phyloP scores from a whole-genome alignment of 2,113 vertebrate species.

The Brevimyrus niger region DNA sequence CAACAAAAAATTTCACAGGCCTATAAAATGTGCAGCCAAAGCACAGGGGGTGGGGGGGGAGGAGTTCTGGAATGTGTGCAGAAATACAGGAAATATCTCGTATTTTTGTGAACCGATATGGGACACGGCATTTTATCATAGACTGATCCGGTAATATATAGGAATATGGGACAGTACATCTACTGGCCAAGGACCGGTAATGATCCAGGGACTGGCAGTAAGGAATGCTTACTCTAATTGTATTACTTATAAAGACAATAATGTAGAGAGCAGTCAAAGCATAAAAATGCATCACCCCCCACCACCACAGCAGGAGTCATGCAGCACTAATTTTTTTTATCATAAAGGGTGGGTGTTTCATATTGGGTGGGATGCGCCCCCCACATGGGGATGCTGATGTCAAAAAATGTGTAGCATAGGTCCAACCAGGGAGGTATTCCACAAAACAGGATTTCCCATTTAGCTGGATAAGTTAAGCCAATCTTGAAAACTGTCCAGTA shows the following conservation, averaged over 20 bases:
- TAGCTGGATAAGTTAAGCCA: background rate
- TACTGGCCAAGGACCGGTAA: background rate
- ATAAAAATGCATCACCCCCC: background rate
- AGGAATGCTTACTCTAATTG: background rate
- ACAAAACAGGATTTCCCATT: background rate
- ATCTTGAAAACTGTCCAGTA: background rate
- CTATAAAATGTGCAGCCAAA: background rate
- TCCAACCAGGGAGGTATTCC: background rate
- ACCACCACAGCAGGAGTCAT: background rate
- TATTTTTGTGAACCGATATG: background rate
- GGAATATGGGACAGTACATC: background rate
- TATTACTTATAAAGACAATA: background rate
- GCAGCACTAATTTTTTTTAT: background rate
- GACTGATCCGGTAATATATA: background rate
- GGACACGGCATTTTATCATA: background rate
- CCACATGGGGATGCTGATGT: background rate
- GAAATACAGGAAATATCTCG: background rate
- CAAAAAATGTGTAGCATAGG: background rate
- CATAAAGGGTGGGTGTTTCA: background rate
- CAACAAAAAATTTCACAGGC: background rate
- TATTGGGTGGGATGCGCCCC: background rate
- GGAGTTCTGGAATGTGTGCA: background rate
- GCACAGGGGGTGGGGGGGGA: background rate
- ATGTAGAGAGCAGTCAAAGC: background rate
- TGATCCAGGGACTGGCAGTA: background rate